These are phyloP conservation scores for Leptinotarsa undecemlineata DNA, from an alignment of 1,140 invertebrate species.

Conservation along the genomic window DNA sequence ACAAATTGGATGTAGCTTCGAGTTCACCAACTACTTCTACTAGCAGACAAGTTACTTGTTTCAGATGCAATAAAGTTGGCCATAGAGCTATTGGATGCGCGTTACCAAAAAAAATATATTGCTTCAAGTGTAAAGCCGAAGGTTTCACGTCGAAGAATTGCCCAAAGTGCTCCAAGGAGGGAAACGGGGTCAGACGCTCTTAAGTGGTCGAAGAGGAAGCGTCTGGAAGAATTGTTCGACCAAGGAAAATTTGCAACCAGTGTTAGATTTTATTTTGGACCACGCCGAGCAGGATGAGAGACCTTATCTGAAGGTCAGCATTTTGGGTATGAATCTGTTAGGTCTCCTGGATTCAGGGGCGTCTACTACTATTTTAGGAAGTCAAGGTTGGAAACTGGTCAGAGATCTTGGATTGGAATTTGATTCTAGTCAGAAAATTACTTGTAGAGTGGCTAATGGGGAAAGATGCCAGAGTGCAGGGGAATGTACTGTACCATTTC, in stretches of 20 bases:
- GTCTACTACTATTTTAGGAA: slow-evolving; percentile 2
- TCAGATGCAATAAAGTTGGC: neutral
- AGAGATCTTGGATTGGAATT: neutral
- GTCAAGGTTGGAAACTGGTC: neutral
- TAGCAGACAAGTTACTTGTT: neutral
- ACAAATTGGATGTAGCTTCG: neutral
- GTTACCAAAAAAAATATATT: neutral
- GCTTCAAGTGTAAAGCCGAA: neutral
- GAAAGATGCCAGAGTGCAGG: neutral
- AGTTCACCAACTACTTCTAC: neutral
- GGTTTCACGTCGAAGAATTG: neutral
- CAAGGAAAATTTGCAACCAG: neutral
- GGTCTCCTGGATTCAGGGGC: slow-evolving; percentile 1
- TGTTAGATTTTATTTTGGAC: neutral
- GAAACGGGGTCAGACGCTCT: neutral
- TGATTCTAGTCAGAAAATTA: neutral
- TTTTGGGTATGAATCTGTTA: neutral
- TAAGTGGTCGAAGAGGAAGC: neutral
- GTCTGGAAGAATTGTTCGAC: neutral
- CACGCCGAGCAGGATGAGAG: slow-evolving; percentile 33
- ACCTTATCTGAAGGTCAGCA: slow-evolving; percentile 48
- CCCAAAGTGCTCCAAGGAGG: neutral
- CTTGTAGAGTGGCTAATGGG: neutral
- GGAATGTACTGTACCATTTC: neutral
- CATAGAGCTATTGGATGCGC: slow-evolving; percentile 1